Evolutionary conservation across 2,888 invertebrate genomes (phyloP).

Genomic region (Glaucopsyche alexis): DNA sequence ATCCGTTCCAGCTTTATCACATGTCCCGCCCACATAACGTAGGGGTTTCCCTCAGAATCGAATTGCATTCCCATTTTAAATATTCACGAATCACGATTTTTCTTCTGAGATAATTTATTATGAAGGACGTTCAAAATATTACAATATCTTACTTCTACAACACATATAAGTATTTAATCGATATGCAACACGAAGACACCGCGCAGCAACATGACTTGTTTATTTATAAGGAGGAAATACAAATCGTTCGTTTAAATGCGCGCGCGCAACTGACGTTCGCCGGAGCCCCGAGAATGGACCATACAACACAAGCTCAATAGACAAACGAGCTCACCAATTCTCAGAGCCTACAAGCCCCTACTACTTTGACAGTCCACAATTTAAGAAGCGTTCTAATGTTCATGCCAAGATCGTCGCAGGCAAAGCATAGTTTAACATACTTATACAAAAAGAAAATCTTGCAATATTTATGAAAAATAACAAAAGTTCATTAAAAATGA

Average conservation of each 20-base stretch:
- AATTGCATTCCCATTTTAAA: conserved; percentile 67
- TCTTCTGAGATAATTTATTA: not conserved
- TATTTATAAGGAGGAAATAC: not conserved
- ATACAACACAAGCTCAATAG: not conserved
- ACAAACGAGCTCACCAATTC: not conserved
- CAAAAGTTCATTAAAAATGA: no score
- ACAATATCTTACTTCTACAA: not conserved
- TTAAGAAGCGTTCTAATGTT: no score
- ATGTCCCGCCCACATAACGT: conserved; percentile 81
- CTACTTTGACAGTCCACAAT: no score
- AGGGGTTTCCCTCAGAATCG: conserved; percentile 80
- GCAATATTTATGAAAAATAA: no score
- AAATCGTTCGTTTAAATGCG: conserved; percentile 31
- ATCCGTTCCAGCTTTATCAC: conserved; percentile 82
- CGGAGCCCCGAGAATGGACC: not conserved
- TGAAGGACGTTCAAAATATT: not conserved
- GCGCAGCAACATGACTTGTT: not conserved
- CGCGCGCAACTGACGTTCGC: conserved; percentile 36
- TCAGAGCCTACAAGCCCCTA: not conserved
- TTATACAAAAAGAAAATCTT: no score
- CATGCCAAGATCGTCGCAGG: no score
- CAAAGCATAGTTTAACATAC: no score
- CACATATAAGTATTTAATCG: not conserved
- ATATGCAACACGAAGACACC: not conserved
- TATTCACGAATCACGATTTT: not conserved